Evolutionary conservation across 2,113 vertebrate species (phyloP).

Genomic region (Actinemys pallida): DNA sequence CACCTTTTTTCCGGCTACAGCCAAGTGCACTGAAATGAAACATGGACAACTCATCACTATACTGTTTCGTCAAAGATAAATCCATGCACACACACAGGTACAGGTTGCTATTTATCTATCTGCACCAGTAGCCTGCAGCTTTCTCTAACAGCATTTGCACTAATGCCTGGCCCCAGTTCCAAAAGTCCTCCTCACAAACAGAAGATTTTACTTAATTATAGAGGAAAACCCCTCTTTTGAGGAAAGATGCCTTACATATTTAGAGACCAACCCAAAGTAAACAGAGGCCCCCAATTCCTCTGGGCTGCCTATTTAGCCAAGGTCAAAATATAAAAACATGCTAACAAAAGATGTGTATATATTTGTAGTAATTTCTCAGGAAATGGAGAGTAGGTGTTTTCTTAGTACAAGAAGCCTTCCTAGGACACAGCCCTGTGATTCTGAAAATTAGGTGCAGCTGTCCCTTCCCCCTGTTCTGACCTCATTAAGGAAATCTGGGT

Average conservation of each 20-base stretch:
- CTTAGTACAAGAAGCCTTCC: constrained; percentile 18
- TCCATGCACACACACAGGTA: background rate
- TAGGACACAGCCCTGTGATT: constrained; percentile 39
- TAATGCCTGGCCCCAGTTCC: background rate
- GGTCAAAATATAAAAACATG: background rate
- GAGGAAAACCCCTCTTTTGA: background rate
- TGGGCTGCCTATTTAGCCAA: background rate
- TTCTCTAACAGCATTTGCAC: background rate
- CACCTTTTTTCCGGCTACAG: background rate
- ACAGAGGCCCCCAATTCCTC: constrained; percentile 3
- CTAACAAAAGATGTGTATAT: background rate
- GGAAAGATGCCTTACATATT: background rate
- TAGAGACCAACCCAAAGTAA: background rate
- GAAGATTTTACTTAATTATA: background rate
- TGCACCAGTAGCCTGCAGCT: background rate
- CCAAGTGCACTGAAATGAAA: background rate
- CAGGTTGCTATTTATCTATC: background rate
- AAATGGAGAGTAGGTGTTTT: constrained; percentile 40
- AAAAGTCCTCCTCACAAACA: background rate
- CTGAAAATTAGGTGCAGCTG: constrained; percentile 67
- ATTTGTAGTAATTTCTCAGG: background rate
- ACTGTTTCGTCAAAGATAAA: background rate
- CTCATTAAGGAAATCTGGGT: constrained; percentile 17
- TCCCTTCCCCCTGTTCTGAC: background rate
- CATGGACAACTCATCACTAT: background rate